A percentile compares a stretch with the other conserved stretches of the same genome.
phyloP scores from a whole-genome alignment of 2,888 invertebrate genomes.

The Gari tellinella region DNA sequence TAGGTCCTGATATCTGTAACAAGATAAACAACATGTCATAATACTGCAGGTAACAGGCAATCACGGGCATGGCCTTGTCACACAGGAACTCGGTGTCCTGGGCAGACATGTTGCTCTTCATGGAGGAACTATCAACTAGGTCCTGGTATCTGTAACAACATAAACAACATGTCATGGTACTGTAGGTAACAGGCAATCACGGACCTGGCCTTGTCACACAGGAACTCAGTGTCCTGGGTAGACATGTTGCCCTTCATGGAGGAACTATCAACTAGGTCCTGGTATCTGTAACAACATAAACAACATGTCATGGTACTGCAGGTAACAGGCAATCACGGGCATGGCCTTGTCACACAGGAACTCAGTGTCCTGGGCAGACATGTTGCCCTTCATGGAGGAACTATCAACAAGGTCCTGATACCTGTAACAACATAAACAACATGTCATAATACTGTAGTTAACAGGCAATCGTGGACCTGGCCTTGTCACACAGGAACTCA shows the following conservation, averaged over 20 bases:
- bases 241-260: constrained; percentile 33
- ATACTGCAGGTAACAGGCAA: constrained; percentile 67
- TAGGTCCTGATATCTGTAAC: constrained; percentile 58
- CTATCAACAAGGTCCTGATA: constrained; percentile 60
- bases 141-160: constrained; percentile 56
- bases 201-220: constrained; percentile 65
- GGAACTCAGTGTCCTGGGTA: constrained; percentile 54
- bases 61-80: constrained; percentile 67
- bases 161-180: no score
- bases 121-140: constrained; percentile 47
- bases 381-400: constrained; percentile 20
- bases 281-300: no score
- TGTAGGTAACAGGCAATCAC: constrained; percentile 70
- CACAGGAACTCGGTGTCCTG: constrained; percentile 59
- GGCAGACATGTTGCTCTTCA: constrained; percentile 37
- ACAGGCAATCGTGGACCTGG: constrained; percentile 66
- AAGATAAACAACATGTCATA: no score
- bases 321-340: constrained; percentile 66
- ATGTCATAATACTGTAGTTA: no score
- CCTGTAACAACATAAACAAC: no score
- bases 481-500: constrained; percentile 63
- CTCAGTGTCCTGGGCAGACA: constrained; percentile 56
- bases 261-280: constrained; percentile 52
- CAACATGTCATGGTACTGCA: no score
- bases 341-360: constrained; percentile 65